Percentiles rank a stretch among this genome's conserved stretches.
These are phyloP conservation scores for Pygathrix nemaeus DNA, from an alignment of 2,113 vertebrate species.

Conservation along the genomic window DNA sequence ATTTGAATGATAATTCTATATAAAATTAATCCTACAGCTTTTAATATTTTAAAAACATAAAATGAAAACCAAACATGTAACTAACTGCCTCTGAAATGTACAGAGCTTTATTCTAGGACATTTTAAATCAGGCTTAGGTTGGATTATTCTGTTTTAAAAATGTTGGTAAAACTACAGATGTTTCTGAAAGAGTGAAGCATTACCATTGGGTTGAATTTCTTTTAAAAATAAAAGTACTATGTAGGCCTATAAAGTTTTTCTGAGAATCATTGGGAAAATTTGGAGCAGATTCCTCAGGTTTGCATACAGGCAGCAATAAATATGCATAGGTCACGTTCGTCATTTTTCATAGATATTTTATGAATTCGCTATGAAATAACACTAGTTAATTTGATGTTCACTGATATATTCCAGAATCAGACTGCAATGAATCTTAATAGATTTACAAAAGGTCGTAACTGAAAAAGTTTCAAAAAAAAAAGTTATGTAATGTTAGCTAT, in stretches of 20 bases:
- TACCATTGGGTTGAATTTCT: neutral
- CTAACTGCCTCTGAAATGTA: neutral
- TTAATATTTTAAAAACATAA: neutral
- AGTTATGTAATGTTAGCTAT: neutral
- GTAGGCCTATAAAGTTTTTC: neutral
- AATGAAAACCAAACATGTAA: neutral
- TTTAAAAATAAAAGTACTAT: neutral
- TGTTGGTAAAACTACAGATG: neutral
- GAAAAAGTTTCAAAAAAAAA: neutral
- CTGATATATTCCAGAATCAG: slow-evolving; percentile 26
- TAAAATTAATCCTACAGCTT: neutral
- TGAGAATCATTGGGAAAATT: neutral
- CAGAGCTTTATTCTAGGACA: neutral
- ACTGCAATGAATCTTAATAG: slow-evolving; percentile 7
- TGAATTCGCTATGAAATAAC: slow-evolving; percentile 34
- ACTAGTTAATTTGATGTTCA: slow-evolving; percentile 42
- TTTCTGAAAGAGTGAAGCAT: neutral
- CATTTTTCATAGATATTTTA: slow-evolving; percentile 31
- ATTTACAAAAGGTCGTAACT: slow-evolving; percentile 26
- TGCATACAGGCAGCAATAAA: neutral
- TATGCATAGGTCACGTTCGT: neutral
- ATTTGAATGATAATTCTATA: neutral
- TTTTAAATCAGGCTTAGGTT: slow-evolving; percentile 8
- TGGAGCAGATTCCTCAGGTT: neutral
- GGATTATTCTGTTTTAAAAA: neutral